Conservation (phyloP, 2,113 vertebrate genomes). For the Chlorodrepanis virens region DNA sequence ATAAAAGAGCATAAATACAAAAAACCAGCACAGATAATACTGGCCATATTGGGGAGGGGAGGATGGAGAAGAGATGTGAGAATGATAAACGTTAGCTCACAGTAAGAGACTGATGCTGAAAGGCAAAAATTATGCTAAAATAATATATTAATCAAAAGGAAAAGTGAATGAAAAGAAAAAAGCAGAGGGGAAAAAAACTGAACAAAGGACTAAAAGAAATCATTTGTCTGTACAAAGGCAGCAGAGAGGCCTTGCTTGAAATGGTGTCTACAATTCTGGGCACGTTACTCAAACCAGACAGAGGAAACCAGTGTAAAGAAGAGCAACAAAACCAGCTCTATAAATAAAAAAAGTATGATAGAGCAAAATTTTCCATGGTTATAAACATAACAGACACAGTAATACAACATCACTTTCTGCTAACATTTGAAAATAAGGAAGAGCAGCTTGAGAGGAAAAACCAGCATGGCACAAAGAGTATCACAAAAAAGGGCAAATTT, state of each 20-base stretch:
- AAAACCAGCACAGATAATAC: background rate
- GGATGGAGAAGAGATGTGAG: background rate
- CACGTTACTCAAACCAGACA: background rate
- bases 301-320: conserved; percentile 2
- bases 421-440: background rate
- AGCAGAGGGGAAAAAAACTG: background rate
- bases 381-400: background rate
- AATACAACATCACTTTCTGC: background rate
- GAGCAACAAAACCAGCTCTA: background rate
- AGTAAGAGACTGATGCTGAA: conserved; percentile 56
- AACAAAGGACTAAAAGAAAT: conserved; percentile 51
- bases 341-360: background rate
- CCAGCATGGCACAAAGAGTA: background rate
- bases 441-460: background rate
- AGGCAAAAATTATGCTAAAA: conserved; percentile 69
- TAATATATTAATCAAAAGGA: conserved; percentile 67
- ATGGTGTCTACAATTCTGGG: background rate
- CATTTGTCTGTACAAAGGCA: conserved; percentile 10
- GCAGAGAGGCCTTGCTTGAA: conserved; percentile 2
- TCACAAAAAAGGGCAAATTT: background rate
- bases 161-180: conserved; percentile 51
- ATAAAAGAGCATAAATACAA: conserved; percentile 3
- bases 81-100: conserved; percentile 54
- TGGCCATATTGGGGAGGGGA: background rate
- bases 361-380: background rate